Percentiles rank a stretch among this genome's conserved stretches.
Evolutionary conservation across 2,113 vertebrate genomes (phyloP).

Genomic region (Zapus hudsonius): DNA sequence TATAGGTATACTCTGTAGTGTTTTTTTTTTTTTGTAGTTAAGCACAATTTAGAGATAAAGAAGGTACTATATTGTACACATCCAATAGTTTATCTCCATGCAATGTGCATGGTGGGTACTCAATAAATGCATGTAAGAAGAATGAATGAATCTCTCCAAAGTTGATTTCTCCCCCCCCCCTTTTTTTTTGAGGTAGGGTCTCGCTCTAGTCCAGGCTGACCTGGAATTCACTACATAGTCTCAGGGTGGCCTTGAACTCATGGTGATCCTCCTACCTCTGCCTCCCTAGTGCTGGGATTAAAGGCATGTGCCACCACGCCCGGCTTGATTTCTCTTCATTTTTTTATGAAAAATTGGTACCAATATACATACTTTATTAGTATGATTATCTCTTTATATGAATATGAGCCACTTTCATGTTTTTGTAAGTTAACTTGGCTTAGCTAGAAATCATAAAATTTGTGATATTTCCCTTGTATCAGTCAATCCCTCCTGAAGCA

Average conservation of each 20-base stretch:
- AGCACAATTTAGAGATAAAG: conserved; percentile 40
- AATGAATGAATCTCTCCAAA: conserved; percentile 7
- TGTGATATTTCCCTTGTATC: conserved; percentile 14
- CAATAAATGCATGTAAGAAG: conserved; percentile 23
- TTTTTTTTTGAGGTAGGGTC: too few species aligned
- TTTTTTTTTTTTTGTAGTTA: neutral
- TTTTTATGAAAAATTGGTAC: conserved; percentile 29
- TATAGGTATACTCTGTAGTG: neutral
- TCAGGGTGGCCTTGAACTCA: too few species aligned
- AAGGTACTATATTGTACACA: neutral
- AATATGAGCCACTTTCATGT: neutral
- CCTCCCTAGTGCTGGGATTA: too few species aligned
- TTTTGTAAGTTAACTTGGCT: neutral
- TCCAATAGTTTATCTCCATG: neutral
- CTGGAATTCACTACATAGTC: too few species aligned
- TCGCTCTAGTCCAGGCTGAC: too few species aligned
- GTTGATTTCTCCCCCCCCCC: conserved; percentile 36
- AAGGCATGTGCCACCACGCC: too few species aligned
- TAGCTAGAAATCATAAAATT: conserved; percentile 50
- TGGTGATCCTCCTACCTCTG: too few species aligned
- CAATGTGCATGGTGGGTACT: neutral
- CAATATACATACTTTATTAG: neutral
- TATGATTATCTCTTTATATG: conserved; percentile 13
- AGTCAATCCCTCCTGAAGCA: conserved; percentile 53
- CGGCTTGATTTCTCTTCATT: too few species aligned